Base-by-base conservation (phyloP, 2,113 vertebrate genomes). In the Seriola dumerili region DNA sequence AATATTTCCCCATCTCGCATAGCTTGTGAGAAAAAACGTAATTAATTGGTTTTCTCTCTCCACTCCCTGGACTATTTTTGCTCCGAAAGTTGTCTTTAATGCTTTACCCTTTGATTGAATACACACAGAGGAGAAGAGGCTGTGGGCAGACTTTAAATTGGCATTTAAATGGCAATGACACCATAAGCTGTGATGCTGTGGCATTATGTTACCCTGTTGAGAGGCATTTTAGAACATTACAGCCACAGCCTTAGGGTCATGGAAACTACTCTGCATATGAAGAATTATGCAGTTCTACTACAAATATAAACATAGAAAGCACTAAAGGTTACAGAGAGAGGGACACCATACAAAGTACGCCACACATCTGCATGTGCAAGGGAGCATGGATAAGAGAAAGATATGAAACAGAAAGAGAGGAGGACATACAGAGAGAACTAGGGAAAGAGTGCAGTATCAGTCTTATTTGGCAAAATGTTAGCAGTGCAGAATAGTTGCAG, bases 151-250 rank as follows among this genome's bases (percentile, higher is more conserved):
- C 70, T 76, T 76, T 64, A 78, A 85, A 80, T 65, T 57, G 82
- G 3, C 68, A 69, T 85, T 85, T 87, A 83, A 85, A 83, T 76
- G 76, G 46, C 58, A 81, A 81, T 77, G 50, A 78, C 69, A 78
- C 73, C 50, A 81, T 80, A 69, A 80, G 46, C 79, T 70, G 62
- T 23, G 13, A 76, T 73, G 59, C 68, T 52, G 75, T 29, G 64
- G 69, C 38, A n/a, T 70, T 79, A 44, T 74, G 76, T 80, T 67
- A 38, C 54, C 23, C 54, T 70, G 80, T 54, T 78, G 76, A 81
- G 63, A 58, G 61, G 40, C 23, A 62, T 78, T 77, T 88, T 62
- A 78, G 10, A 48, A 57, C 64, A 81, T 81, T 63, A 78, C 58
- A 57, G 34, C 55, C 38, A 54, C 44, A 50, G 78, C 83, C 80